Base-by-base conservation (phyloP, 2,888 invertebrate genomes). In the Lasius platythorax region DNA sequence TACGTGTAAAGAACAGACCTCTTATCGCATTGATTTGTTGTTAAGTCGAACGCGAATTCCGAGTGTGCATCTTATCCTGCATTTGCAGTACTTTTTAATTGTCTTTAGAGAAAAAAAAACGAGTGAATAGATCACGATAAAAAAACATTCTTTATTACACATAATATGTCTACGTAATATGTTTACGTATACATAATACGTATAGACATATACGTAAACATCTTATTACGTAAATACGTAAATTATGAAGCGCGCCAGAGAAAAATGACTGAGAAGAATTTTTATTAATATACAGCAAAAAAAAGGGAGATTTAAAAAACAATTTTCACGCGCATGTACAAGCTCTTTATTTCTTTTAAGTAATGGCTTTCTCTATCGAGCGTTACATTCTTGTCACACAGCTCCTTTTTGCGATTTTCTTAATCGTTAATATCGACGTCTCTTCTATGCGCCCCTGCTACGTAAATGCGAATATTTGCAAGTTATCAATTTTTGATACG, bases 401-500 rank as follows among this genome's bases (percentile, higher is more conserved):
- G 9, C 23, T 63, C 23, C 8, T 33, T 28, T 23, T 23, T 37
- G 12, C 72, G 18, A 81, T 61, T 61, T 58, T 70, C 28, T 28
- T 46, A 68, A 30, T 68, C 61, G 37, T 61, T 43, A 11, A 53
- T 15, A 15, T 23, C 68, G 43, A 50, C 33, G 5, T 66, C 18
- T 68, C 15, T 46, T 18, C 53, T 67, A 28, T 15, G 23, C 46
- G 40, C 23, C 18, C 23, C 18, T 43, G 58, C 58, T 58, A 46
- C 30, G 43, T 23, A 30, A 37, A 61, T 43, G 11, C 23, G n/a
- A 67, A 46, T 40, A 63, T 81, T 61, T 37, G 23, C 72, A 12
- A 81, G 30, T 46, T 81, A 37, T 63, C 61, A 28, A 81, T 33
- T 81, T 81, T 81, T 72, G 72, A 81, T 81, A 72, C 50, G 61